phyloP scores from a whole-genome alignment of 1,140 invertebrate genomes.

The Drosophila nikananu region DNA sequence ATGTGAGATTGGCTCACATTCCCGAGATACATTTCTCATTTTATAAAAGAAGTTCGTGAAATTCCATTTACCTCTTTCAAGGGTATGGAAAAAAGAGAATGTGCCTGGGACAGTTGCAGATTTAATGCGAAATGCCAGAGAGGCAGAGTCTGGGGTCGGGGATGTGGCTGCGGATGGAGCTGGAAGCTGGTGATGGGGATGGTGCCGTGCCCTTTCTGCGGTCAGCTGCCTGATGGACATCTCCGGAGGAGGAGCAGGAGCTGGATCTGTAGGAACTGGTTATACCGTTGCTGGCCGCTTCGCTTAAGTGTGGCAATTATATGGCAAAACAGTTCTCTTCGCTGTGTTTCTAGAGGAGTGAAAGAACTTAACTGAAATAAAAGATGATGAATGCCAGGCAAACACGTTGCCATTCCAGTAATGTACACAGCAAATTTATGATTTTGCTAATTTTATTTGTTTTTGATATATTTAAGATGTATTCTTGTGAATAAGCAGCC shows the following conservation, averaged over 20 bases:
- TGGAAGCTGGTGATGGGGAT: slow-evolving; percentile 18
- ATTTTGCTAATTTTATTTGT: neutral
- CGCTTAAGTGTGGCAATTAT: slow-evolving; percentile 66
- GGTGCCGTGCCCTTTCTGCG: slow-evolving; percentile 71
- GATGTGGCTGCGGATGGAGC: neutral
- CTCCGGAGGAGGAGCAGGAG: slow-evolving; percentile 27
- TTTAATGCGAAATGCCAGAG: slow-evolving; percentile 59
- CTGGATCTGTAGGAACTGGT: slow-evolving; percentile 59
- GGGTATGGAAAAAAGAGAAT: slow-evolving; percentile 58
- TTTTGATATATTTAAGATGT: neutral
- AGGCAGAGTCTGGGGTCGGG: slow-evolving; percentile 12
- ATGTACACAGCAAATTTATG: slow-evolving; percentile 13
- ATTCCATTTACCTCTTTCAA: slow-evolving; percentile 21
- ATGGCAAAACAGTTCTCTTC: slow-evolving; percentile 23
- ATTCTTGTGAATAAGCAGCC: neutral
- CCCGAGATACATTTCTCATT: slow-evolving; percentile 4
- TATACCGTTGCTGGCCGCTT: slow-evolving; percentile 68
- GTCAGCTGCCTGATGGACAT: slow-evolving; percentile 81
- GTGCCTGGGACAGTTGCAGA: slow-evolving; percentile 51
- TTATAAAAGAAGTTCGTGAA: slow-evolving; percentile 4
- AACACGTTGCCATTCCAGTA: slow-evolving; percentile 58
- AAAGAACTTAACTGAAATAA: slow-evolving; percentile 59
- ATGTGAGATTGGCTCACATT: too few relatives aligned
- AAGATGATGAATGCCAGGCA: slow-evolving; percentile 65
- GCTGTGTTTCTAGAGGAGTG: slow-evolving; percentile 24